Evolutionary conservation across 2,113 vertebrate species (phyloP).

Genomic region (Antidorcas marsupialis): DNA sequence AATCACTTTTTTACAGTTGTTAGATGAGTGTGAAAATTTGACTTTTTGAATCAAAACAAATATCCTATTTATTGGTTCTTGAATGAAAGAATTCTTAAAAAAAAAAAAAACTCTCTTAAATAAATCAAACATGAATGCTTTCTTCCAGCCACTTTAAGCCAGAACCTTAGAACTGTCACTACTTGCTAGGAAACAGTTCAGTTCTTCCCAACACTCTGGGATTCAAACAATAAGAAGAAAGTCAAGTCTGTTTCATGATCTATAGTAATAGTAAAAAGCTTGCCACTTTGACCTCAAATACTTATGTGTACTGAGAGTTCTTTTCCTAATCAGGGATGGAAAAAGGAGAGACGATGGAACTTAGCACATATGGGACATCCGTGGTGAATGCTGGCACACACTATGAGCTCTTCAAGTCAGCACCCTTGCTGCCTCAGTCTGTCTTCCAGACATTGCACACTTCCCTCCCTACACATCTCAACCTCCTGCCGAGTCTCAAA

Average conservation of each 20-base stretch:
- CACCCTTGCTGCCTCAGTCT: not conserved
- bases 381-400: not conserved
- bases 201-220: not conserved
- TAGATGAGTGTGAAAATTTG: not conserved
- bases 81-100: not conserved
- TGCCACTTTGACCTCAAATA: not conserved
- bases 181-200: not conserved
- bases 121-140: not conserved
- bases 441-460: not conserved
- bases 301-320: not conserved
- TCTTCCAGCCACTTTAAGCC: not conserved
- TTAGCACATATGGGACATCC: too few relatives aligned
- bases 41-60: not conserved
- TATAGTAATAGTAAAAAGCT: not conserved
- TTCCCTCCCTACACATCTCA: not conserved
- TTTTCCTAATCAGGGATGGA: not conserved
- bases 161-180: not conserved
- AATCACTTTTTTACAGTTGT: not conserved
- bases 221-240: not conserved
- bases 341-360: not conserved
- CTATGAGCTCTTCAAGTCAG: not conserved
- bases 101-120: not conserved
- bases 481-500: not conserved
- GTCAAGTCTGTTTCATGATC: not conserved
- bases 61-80: not conserved